Percentiles rank a stretch among this genome's conserved stretches.
Evolutionary conservation across 2,888 invertebrate genomes (phyloP).

Genomic region (Meloe dianella): DNA sequence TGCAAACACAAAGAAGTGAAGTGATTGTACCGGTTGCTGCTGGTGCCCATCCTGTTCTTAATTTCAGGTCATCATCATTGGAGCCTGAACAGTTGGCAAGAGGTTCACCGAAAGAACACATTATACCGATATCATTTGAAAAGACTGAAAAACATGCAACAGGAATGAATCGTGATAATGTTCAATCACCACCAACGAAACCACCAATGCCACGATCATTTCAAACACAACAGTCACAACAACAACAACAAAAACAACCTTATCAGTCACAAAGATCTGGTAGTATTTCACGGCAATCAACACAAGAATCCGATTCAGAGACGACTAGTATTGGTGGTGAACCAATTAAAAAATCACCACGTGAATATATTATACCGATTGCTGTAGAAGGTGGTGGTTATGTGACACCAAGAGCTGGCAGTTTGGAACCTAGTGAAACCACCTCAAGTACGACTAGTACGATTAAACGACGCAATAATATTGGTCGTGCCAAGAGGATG

Average conservation of each 20-base stretch:
- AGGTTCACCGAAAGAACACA: slow-evolving; percentile 65
- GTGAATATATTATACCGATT: slow-evolving; percentile 93
- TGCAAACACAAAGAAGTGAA: slow-evolving; percentile 63
- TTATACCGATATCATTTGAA: slow-evolving; percentile 70
- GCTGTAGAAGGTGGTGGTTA: slow-evolving; percentile 90
- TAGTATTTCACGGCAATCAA: slow-evolving; percentile 68
- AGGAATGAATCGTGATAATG: slow-evolving; percentile 30
- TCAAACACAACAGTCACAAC: slow-evolving; percentile 60
- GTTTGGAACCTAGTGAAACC: slow-evolving; percentile 75
- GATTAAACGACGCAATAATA: slow-evolving; percentile 61
- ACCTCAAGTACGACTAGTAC: slow-evolving; percentile 64
- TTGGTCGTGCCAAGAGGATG: slow-evolving; percentile 69
- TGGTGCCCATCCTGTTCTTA: slow-evolving; percentile 46
- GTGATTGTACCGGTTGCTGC: slow-evolving; percentile 65
- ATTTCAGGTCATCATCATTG: slow-evolving; percentile 63
- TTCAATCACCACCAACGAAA: slow-evolving; percentile 56
- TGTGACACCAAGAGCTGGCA: slow-evolving; percentile 77
- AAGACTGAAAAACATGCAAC: slow-evolving; percentile 51
- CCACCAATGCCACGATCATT: slow-evolving; percentile 61
- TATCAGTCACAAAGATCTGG: slow-evolving; percentile 54
- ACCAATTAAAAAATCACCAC: slow-evolving; percentile 85
- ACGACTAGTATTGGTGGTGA: slow-evolving; percentile 66
- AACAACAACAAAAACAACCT: slow-evolving; percentile 61
- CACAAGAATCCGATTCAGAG: slow-evolving; percentile 75
- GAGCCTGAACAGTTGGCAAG: slow-evolving; percentile 61